Base-by-base conservation (phyloP, 2,113 vertebrate species). In the Pterophyllum scalare region DNA sequence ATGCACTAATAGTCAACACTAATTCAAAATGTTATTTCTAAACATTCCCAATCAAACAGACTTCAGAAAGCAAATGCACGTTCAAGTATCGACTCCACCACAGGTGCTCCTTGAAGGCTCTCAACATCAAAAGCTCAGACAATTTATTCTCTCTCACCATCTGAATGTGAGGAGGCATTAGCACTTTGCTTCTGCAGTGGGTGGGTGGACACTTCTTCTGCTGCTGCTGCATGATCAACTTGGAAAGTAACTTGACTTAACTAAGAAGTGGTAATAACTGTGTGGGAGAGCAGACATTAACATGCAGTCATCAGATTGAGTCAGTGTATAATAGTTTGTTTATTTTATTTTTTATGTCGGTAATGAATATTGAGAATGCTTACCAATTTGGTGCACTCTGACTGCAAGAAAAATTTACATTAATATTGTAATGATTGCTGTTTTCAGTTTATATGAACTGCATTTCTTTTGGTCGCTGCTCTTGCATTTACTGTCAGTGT, bases 191-290 rank as follows among this genome's bases (percentile, higher is more conserved):
- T 85, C 74, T 77, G 64, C 54, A 24, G 77, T 57, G 59, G 79
- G 87, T 79, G 86, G 88, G 62, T 81, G 84, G 81, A 84, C 83
- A 64, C 58, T 83, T 72, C 80, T 62, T 22, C 75, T 65, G 77
- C 85, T 62, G 77, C 85, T 62, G 59, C 26, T 86, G 49, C 40
- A 7, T 74, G 31, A 75, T 82, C 58, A 67, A 75, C 60, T 82
- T 89, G 62, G 75, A 87, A 85, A 78, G 56, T 77, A 76, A 70
- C 70, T 70, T 62, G 49, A 85, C 78, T 84, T 81, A 61, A 54
- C 72, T 59, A 81, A 89, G 77, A 89, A 59, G 84, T 62, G 79
- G 80, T 84, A 64, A 81, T 78, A 58, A 79, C 49, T 90, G 89
- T 75, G 90, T 90, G 77, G 82, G 89, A 43, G 84, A 78, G 79